Evolutionary conservation across 2,888 invertebrate species (phyloP).

Genomic region (Hydrotaea diabolus): DNA sequence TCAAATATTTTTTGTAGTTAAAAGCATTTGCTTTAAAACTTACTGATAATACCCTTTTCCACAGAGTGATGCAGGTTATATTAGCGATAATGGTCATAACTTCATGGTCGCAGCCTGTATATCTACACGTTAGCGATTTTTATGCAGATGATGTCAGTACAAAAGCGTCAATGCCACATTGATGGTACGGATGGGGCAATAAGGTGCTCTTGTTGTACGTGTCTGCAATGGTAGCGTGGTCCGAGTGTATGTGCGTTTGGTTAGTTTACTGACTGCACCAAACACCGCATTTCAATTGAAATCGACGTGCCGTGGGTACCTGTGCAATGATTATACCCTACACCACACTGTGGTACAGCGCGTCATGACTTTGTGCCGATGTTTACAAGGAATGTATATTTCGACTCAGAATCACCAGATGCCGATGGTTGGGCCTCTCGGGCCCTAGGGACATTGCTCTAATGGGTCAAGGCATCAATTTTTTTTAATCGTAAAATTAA

Average conservation of each 20-base stretch:
- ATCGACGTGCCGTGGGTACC: constrained; percentile 41
- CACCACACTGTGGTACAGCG: too few species aligned
- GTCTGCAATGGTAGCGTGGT: neutral
- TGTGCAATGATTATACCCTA: constrained; percentile 12
- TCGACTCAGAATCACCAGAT: too few species aligned
- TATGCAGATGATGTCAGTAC: constrained; percentile 30
- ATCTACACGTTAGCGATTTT: neutral
- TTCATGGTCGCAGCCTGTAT: neutral
- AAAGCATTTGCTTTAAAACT: neutral
- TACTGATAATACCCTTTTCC: too few species aligned
- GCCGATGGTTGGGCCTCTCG: too few species aligned
- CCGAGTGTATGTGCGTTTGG: neutral
- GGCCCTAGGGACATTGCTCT: too few species aligned
- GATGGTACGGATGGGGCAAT: neutral
- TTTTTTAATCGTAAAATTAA: too few species aligned
- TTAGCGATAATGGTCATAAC: neutral
- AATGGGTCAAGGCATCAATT: too few species aligned
- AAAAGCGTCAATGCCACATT: constrained; percentile 15
- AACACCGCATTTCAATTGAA: constrained; percentile 51
- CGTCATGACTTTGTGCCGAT: too few species aligned
- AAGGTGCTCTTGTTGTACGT: constrained; percentile 20
- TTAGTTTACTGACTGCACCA: constrained; percentile 41
- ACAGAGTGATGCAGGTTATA: too few species aligned
- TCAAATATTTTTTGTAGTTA: too few species aligned
- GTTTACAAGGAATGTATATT: too few species aligned